Evolutionary conservation across 2,113 vertebrate genomes (phyloP).

Genomic region (Perca schrenkii): DNA sequence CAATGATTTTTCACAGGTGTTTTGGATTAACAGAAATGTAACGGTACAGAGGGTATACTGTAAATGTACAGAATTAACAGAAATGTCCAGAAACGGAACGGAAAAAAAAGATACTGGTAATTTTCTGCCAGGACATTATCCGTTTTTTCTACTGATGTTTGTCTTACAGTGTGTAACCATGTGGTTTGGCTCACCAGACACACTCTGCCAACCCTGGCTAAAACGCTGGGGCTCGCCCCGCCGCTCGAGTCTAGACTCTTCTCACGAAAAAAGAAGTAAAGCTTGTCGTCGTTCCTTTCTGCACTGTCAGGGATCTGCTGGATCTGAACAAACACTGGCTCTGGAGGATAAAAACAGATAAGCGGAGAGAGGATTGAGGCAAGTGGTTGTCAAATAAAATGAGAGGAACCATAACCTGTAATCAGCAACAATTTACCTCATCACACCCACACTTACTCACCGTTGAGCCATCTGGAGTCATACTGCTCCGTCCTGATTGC

Average conservation of each 20-base stretch:
- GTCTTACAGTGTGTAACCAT: no score
- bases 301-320: constrained; percentile 88
- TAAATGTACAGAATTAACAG: no score
- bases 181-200: constrained; percentile 85
- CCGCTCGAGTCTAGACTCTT: constrained; percentile 85
- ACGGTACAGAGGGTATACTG: no score
- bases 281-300: constrained; percentile 89
- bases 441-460: constrained; percentile 79
- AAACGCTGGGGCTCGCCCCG: constrained; percentile 84
- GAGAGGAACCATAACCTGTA: constrained; percentile 65
- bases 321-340: constrained; percentile 88
- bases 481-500: constrained; percentile 89
- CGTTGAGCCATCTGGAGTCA: constrained; percentile 90
- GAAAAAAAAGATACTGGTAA: no score
- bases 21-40: no score
- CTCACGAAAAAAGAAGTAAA: constrained; percentile 91
- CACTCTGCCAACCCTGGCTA: constrained; percentile 87
- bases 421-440: constrained; percentile 59
- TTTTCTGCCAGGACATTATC: no score
- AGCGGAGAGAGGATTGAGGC: constrained; percentile 51
- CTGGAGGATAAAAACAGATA: constrained; percentile 72
- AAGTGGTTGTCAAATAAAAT: constrained; percentile 66
- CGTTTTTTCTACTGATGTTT: no score
- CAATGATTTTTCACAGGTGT: no score
- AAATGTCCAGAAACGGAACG: no score